A percentile compares a stretch with the other conserved stretches of the same genome.
phyloP scores from a whole-genome alignment of 2,797 vertebrate species.

The Diceros bicornis region DNA sequence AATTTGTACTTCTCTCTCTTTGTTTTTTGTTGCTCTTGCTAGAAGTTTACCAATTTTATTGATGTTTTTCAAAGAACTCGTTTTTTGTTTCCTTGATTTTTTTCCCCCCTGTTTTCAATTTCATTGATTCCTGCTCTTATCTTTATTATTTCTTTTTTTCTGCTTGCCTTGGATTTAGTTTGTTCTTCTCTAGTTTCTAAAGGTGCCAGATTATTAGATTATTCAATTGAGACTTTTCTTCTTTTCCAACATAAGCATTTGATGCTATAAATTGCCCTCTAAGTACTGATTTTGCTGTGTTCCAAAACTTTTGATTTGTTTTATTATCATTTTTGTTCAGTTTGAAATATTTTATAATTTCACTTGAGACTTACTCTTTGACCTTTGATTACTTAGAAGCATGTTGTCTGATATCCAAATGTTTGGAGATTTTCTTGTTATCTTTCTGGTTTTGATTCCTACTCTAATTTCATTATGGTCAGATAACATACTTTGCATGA shows the following conservation, averaged over 20 bases:
- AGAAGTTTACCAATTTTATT: no score
- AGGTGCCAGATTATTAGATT: background rate
- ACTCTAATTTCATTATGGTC: background rate
- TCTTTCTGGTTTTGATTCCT: background rate
- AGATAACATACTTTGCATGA: background rate
- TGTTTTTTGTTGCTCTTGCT: background rate
- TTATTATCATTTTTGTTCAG: background rate
- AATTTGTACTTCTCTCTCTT: background rate
- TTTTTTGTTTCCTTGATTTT: no score
- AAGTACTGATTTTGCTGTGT: background rate
- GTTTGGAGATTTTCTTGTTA: background rate
- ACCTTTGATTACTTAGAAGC: background rate
- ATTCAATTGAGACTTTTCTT: background rate
- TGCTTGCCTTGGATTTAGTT: background rate
- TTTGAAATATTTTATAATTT: background rate
- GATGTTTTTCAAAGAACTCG: no score
- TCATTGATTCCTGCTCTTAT: no score
- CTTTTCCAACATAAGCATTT: background rate
- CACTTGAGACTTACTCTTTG: background rate
- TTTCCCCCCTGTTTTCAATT: no score
- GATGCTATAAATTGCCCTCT: background rate
- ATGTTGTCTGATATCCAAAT: background rate
- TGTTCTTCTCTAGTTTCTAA: background rate
- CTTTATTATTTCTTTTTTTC: no score
- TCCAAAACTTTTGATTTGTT: background rate